Percentiles rank a stretch among this genome's conserved stretches.
These are phyloP conservation scores for Lochmaea capreae DNA, from an alignment of 2,888 invertebrate genomes.

Conservation along the genomic window DNA sequence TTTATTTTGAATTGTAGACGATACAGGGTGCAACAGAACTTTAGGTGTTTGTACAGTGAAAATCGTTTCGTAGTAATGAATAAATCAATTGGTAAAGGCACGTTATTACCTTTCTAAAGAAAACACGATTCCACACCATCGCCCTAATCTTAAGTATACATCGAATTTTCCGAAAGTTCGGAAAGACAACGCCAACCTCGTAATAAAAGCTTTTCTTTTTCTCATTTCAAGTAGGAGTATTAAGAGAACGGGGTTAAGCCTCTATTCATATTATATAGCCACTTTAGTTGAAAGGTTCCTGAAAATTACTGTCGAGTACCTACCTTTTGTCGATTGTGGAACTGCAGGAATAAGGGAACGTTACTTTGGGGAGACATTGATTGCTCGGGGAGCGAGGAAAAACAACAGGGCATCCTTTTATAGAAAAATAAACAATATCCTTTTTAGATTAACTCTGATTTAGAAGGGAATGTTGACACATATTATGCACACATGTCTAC, in stretches of 20 bases:
- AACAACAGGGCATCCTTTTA: not conserved
- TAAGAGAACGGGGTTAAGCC: slow-evolving; percentile 33
- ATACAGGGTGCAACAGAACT: not conserved
- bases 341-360: not conserved
- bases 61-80: no score
- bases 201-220: slow-evolving; percentile 31
- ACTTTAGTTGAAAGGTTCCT: slow-evolving; percentile 31
- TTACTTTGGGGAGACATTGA: not conserved
- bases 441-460: not conserved
- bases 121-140: slow-evolving; percentile 11
- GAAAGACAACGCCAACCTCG: slow-evolving; percentile 23
- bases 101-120: slow-evolving; percentile 2
- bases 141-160: slow-evolving; percentile 31
- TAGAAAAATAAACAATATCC: no score
- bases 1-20: not conserved
- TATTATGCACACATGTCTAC: no score
- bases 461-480: no score
- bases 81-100: not conserved
- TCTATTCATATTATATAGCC: slow-evolving; percentile 28
- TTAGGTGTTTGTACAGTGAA: no score
- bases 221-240: slow-evolving; percentile 16
- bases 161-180: slow-evolving; percentile 31
- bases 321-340: slow-evolving; percentile 2
- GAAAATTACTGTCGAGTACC: slow-evolving; percentile 21
- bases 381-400: not conserved